Evolutionary conservation across 2,888 invertebrate genomes (phyloP).

Genomic region (Thyatira batis): DNA sequence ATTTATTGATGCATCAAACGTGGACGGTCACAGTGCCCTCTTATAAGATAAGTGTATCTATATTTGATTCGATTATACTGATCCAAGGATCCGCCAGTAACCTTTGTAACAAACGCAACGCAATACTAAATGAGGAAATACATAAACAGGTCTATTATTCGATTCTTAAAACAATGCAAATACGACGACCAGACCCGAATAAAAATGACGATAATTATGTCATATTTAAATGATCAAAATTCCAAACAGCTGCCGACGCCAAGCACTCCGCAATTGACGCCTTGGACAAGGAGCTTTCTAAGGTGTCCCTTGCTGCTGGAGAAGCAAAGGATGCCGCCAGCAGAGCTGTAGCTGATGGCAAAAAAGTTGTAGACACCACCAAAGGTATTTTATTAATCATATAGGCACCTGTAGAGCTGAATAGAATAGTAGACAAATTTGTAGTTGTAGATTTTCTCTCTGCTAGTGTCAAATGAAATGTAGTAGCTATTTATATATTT

Average conservation of each 20-base stretch:
- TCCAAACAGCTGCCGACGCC: conserved; percentile 57
- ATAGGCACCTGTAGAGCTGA: neutral
- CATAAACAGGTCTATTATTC: too few species aligned
- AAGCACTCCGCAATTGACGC: conserved; percentile 79
- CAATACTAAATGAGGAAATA: too few species aligned
- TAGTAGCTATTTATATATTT: neutral
- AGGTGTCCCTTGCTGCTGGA: conserved; percentile 74
- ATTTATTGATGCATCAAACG: neutral
- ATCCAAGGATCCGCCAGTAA: too few species aligned
- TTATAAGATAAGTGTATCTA: neutral
- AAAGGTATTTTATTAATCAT: conserved; percentile 54
- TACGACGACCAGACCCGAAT: too few species aligned
- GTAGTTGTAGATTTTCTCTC: neutral
- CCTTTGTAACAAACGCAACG: too few species aligned
- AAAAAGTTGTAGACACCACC: conserved; percentile 73
- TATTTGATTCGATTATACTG: neutral
- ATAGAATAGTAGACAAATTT: neutral
- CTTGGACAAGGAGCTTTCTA: conserved; percentile 76
- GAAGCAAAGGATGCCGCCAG: conserved; percentile 72
- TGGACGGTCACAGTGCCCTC: neutral
- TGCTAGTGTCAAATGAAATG: too few species aligned
- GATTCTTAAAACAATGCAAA: too few species aligned
- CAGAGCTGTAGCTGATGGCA: conserved; percentile 74
- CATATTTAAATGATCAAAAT: too few species aligned
- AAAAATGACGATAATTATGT: too few species aligned